These are phyloP conservation scores for Tyto alba DNA, from an alignment of 2,113 vertebrate species.

Conservation along the genomic window DNA sequence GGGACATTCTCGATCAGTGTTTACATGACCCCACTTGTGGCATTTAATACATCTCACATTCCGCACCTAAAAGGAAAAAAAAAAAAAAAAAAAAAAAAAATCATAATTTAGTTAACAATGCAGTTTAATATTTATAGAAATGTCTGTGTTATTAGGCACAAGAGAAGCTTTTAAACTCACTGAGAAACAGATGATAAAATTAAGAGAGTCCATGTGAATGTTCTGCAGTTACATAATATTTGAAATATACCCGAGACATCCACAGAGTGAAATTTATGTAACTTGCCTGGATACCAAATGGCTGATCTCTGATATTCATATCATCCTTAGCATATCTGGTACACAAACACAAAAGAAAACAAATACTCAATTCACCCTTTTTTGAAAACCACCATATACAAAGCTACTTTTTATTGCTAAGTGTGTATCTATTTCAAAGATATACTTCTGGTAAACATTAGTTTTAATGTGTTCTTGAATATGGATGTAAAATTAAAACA, in stretches of 20 bases:
- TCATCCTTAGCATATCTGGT: conserved; percentile 97
- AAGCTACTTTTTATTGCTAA: neutral
- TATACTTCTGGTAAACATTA: neutral
- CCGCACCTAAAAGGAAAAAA: conserved; percentile 78
- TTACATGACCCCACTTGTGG: conserved; percentile 98
- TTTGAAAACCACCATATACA: neutral
- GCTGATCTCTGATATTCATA: conserved; percentile 98
- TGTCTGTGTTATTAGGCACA: neutral
- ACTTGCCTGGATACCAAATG: conserved; percentile 97
- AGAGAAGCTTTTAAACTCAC: neutral
- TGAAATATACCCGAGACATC: conserved; percentile 36
- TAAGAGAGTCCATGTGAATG: neutral
- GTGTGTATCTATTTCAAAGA: neutral
- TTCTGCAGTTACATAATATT: neutral
- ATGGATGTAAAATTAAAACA: neutral
- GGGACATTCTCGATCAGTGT: conserved; percentile 96
- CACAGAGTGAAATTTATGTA: conserved; percentile 21
- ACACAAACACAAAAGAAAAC: conserved; percentile 15
- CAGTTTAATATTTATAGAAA: neutral
- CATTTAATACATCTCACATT: conserved; percentile 99
- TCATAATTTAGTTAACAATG: neutral
- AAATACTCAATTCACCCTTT: neutral
- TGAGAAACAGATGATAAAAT: neutral
- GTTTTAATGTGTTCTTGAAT: neutral
- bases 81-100: no score